These are phyloP conservation scores for Centropyge bicolor DNA, from an alignment of 2,797 vertebrate species.

Conservation along the genomic window DNA sequence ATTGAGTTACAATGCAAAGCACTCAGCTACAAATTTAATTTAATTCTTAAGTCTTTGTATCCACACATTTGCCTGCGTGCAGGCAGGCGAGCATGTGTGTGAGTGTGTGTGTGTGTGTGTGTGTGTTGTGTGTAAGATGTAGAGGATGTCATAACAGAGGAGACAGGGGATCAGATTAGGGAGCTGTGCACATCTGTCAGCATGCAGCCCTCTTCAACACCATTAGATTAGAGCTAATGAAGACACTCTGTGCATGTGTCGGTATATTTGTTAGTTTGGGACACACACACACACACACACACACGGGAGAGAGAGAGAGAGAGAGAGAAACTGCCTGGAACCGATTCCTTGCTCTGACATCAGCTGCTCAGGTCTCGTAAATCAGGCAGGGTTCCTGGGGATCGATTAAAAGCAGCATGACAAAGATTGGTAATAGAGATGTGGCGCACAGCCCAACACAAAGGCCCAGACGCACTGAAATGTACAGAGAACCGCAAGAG, in stretches of 20 bases:
- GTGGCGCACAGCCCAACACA: constrained; percentile 44
- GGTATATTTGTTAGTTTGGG: constrained; percentile 69
- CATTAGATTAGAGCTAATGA: constrained; percentile 84
- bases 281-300: constrained; percentile 12
- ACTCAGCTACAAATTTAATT: constrained; percentile 78
- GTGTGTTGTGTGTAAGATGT: constrained; percentile 66
- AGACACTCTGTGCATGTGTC: constrained; percentile 71
- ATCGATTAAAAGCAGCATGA: constrained; percentile 74
- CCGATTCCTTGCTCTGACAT: constrained; percentile 61
- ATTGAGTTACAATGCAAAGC: constrained; percentile 87
- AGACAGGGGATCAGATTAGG: constrained; percentile 83
- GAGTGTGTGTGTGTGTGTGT: constrained; percentile 35
- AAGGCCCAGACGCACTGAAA: constrained; percentile 33
- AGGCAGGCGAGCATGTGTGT: neutral
- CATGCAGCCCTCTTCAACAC: constrained; percentile 74
- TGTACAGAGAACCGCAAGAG: constrained; percentile 31
- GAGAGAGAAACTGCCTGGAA: constrained; percentile 47
- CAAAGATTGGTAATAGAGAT: constrained; percentile 68
- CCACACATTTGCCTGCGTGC: constrained; percentile 34
- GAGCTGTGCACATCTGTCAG: constrained; percentile 83
- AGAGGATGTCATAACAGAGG: constrained; percentile 77
- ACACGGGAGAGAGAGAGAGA: constrained; percentile 16
- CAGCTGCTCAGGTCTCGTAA: constrained; percentile 74
- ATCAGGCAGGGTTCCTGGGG: constrained; percentile 67
- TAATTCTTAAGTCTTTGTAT: constrained; percentile 67